Base-by-base conservation (phyloP, 2,113 vertebrate species). In the Upupa epops region DNA sequence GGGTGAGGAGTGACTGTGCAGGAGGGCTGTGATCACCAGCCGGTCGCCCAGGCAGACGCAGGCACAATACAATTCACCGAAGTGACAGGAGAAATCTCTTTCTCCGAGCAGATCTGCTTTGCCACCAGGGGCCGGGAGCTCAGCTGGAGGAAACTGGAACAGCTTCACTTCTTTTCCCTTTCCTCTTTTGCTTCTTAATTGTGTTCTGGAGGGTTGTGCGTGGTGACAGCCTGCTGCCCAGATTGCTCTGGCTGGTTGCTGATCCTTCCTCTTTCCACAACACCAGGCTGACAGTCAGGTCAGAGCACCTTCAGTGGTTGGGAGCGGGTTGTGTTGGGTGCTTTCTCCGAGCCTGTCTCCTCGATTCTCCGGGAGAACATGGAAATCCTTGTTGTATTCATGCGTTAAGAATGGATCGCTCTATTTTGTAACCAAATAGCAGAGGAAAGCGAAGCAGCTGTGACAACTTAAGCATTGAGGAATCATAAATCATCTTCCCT, bases 381-480 rank as follows among this genome's bases (percentile, higher is more conserved):
- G 72, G 26, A 42, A 40, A 13, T 71, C 48, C 55, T 26, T 5
- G 31, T 69, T 76, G 78, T 31, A 2, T 19, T 69, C 76, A 55
- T 36, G 92, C 73, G 13, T 90, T 93, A 74, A 92, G 92, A 83
- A 95, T 88, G 76, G 86, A 95, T 95, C 61, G 0, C 90, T 93
- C 86, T 11, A 80, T 93, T 95, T 86, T 58, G 61, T 69, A 81
- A 69, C 76, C 80, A 69, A 91, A 95, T 81, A 94, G 83, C 61
- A 48, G 83, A 76, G 73, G 72, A 40, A 29, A 81, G 73, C 25
- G 92, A 92, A 93, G 88, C 92, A 93, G 92, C 93, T 93, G 86
- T 92, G 93, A 93, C 92, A 94, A 86, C 90, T 83, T 90, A 69
- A 82, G 90, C 92, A 72, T 72, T 88, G 92, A 90, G 32, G 75